Percentiles rank a stretch among this genome's conserved stretches.
Conservation (phyloP, 1,140 invertebrate species). For the Ceratina japonica region DNA sequence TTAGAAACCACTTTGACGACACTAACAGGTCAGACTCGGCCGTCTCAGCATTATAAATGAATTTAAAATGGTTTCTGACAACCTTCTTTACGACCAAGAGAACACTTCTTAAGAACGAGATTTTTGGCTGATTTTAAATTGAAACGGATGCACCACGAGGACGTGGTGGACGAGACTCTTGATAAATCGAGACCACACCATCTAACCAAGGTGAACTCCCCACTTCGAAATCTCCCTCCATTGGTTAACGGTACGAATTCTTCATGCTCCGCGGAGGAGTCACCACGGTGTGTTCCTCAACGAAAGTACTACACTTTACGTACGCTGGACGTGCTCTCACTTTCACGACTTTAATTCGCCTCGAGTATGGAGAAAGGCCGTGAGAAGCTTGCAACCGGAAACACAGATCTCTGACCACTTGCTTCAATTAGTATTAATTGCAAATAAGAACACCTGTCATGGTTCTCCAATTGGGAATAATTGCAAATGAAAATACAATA, state of each 20-base stretch:
- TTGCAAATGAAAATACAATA: too few relatives aligned
- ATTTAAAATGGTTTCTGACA: too few relatives aligned
- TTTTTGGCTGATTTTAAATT: not conserved
- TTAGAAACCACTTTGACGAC: not conserved
- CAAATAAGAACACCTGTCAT: too few relatives aligned
- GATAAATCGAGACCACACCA: slow-evolving; percentile 10
- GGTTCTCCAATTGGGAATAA: too few relatives aligned
- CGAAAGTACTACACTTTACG: not conserved
- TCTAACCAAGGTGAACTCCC: not conserved
- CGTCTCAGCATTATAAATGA: not conserved
- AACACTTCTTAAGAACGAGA: too few relatives aligned
- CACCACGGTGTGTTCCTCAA: not conserved
- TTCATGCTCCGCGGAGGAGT: too few relatives aligned
- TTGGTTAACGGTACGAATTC: slow-evolving; percentile 19
- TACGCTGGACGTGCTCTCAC: not conserved
- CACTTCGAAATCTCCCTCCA: slow-evolving; percentile 23
- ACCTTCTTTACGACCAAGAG: too few relatives aligned
- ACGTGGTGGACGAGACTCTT: not conserved
- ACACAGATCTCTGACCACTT: too few relatives aligned
- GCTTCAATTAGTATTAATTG: too few relatives aligned
- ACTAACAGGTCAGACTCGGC: not conserved
- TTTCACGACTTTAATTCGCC: not conserved
- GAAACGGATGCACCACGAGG: too few relatives aligned
- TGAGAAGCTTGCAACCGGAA: too few relatives aligned
- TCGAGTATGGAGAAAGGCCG: not conserved